These are phyloP conservation scores for Calameuta pallipes DNA, from an alignment of 2,888 invertebrate genomes.

Conservation along the genomic window DNA sequence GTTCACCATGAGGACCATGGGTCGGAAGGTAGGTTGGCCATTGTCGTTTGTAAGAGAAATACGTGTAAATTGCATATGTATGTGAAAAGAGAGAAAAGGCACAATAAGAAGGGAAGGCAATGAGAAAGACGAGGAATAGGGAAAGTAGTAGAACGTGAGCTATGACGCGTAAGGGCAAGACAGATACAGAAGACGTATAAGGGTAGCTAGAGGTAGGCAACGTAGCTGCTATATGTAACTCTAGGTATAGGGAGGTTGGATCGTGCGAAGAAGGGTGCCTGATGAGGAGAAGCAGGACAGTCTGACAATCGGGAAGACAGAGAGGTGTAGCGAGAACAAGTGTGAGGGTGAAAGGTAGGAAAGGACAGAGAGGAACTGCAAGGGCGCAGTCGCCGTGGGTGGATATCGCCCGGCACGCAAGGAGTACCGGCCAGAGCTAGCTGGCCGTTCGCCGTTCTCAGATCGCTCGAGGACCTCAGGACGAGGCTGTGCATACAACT, in stretches of 20 bases:
- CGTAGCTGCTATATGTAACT: neutral
- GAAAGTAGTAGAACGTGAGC: neutral
- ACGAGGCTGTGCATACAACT: slow-evolving; percentile 10
- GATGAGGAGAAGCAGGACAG: neutral
- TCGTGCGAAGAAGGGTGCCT: neutral
- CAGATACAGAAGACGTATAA: neutral
- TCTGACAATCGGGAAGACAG: neutral
- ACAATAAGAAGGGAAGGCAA: neutral
- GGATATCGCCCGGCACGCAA: slow-evolving; percentile 57
- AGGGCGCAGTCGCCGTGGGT: slow-evolving; percentile 58
- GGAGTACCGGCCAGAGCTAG: slow-evolving; percentile 64
- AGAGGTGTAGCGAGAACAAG: neutral
- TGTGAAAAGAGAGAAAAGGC: neutral
- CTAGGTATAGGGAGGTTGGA: neutral
- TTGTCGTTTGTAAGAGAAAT: neutral
- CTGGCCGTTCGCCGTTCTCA: slow-evolving; percentile 43
- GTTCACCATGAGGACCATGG: neutral
- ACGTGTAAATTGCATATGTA: neutral
- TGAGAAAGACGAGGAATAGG: neutral
- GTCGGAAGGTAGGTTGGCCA: neutral
- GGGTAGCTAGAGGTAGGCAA: neutral
- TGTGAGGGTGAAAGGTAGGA: neutral
- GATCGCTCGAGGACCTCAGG: slow-evolving; percentile 18
- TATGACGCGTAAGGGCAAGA: neutral
- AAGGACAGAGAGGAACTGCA: slow-evolving; percentile 15